phyloP scores from a whole-genome alignment of 1,140 invertebrate species.

The Lasioglossum baleicum region DNA sequence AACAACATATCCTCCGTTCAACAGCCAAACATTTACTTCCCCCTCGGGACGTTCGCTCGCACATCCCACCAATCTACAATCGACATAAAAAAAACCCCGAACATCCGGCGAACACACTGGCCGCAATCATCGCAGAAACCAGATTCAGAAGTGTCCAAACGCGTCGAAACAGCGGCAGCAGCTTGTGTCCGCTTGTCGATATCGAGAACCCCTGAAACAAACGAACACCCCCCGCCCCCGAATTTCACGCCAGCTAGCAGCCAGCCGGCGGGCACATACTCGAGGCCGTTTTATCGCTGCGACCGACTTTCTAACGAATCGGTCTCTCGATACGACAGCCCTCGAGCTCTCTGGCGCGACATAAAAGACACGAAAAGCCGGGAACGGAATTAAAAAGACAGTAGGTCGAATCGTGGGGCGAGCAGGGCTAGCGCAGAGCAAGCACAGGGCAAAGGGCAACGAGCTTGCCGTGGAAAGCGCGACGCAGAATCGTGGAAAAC shows the following conservation, averaged over 20 bases:
- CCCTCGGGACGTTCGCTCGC: too few species aligned
- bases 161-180: too few species aligned
- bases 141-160: too few species aligned
- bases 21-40: too few species aligned
- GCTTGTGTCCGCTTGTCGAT: too few species aligned
- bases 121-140: too few species aligned
- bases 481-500: not conserved
- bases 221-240: not conserved
- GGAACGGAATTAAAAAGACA: slow-evolving; percentile 38
- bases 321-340: slow-evolving; percentile 35
- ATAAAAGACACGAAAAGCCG: slow-evolving; percentile 14
- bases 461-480: not conserved
- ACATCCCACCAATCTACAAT: too few species aligned
- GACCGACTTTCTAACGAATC: slow-evolving; percentile 35
- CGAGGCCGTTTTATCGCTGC: slow-evolving; percentile 20
- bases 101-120: too few species aligned
- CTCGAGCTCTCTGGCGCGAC: slow-evolving; percentile 10
- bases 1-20: too few species aligned
- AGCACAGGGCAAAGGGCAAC: not conserved
- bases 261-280: not conserved
- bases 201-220: too few species aligned
- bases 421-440: too few species aligned
- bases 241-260: not conserved
- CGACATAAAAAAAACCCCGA: too few species aligned
- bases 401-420: not conserved